These are phyloP conservation scores for Agrypnus murinus DNA, from an alignment of 2,888 invertebrate species.

Conservation along the genomic window DNA sequence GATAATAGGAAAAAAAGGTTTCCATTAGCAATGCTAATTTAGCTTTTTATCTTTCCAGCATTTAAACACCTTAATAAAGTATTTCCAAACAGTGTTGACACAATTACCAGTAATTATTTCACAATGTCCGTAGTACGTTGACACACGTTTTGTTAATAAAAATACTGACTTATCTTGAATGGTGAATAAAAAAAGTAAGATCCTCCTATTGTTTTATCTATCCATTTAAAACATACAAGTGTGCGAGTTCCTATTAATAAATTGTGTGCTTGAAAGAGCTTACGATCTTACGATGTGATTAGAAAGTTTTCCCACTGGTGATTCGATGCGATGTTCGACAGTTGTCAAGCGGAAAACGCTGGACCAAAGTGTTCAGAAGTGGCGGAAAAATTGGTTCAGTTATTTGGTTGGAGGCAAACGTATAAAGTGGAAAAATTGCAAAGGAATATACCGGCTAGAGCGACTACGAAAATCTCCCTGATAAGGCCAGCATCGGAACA, in stretches of 20 bases:
- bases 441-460: constrained; percentile 74
- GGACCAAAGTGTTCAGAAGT: constrained; percentile 82
- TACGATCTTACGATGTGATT: constrained; percentile 16
- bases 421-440: constrained; percentile 87
- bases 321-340: constrained; percentile 62
- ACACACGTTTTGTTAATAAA: no score
- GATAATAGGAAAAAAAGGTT: neutral
- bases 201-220: constrained; percentile 17
- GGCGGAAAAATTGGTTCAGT: constrained; percentile 83
- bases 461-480: constrained; percentile 72
- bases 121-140: constrained; percentile 22
- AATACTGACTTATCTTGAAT: constrained; percentile 9
- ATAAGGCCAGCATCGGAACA: constrained; percentile 66
- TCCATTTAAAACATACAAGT: no score
- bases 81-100: constrained; percentile 17
- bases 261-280: neutral
- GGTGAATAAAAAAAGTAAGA: neutral
- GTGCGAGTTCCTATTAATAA: neutral
- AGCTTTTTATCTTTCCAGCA: constrained; percentile 10
- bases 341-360: constrained; percentile 63
- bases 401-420: constrained; percentile 87
- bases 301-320: constrained; percentile 10
- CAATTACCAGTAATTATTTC: constrained; percentile 19
- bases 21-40: constrained; percentile 9
- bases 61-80: neutral